Evolutionary conservation across 2,113 vertebrate species (phyloP), one percentile per base, ranked within the genome.

Genomic region (Ramphastos sulfuratus): DNA sequence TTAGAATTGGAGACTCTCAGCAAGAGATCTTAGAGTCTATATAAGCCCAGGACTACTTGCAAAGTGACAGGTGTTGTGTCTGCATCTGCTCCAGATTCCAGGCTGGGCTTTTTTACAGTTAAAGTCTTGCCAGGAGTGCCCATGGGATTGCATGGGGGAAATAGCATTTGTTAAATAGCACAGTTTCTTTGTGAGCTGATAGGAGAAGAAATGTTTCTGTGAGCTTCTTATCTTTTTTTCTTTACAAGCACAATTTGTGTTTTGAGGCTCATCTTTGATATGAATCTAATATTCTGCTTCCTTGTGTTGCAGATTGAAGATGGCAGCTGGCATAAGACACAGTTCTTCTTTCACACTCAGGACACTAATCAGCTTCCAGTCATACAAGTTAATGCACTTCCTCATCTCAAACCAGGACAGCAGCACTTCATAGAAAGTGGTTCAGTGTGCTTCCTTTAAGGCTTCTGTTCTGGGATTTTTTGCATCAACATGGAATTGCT

Each of bases 361-460:
- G 98, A 99, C 91, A 98, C 99, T 39, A 96, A 96, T 94, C 98
- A 99, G 94, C 98, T 99, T 91, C 99, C 99, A 52, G 97, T 99
- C 42, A 90, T 98, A 92, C 98, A 98, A 95, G 91, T 99, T 52
- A 97, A 98, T 39, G 96, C 97, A 50, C 96, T 98, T 95, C 95
- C 98, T 95, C 92, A 95, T 89, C 97, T 97, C 78, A 96, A 96
- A 94, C 93, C 94, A 27, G 97, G 96, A 85, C 96, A 93, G 83
- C 98, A 98, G 91, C 98, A 75, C 82, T 98, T 98, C 89, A 48
- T 99, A 90, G 98, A 99, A 97, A 98, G 98, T 56, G 98, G 99
- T 59, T 98, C 98, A 0, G 98, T 99, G 50, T 99, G 99, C 98
- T 99, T 99, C 96, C 98, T 99, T 74, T 99, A 97, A 97, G 79